phyloP scores from a whole-genome alignment of 64 coral and sea anemone genomes.

The Actinia equina region DNA sequence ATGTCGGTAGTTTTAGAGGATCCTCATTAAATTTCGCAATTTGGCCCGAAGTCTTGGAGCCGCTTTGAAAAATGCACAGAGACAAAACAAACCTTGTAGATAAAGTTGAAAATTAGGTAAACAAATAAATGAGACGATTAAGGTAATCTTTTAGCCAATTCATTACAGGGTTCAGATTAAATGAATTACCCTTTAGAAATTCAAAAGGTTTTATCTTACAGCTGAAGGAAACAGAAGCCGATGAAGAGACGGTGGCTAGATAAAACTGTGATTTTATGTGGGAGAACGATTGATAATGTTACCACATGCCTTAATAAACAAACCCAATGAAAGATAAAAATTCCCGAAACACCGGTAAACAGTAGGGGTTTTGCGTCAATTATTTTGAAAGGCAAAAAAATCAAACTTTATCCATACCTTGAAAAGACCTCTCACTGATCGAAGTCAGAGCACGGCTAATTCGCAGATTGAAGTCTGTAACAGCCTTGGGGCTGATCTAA shows the following conservation, averaged over 20 bases:
- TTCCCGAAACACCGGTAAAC: too few species aligned
- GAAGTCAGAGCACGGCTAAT: too few species aligned
- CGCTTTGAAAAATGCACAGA: background rate
- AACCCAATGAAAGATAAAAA: too few species aligned
- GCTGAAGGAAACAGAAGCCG: background rate
- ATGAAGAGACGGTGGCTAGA: background rate
- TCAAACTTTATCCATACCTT: too few species aligned
- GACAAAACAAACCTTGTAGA: background rate
- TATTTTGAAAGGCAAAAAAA: too few species aligned
- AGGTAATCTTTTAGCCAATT: background rate
- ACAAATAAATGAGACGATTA: slow-evolving; percentile 10
- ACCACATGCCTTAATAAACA: background rate
- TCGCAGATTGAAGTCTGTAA: too few species aligned
- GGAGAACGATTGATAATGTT: background rate
- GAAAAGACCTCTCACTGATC: too few species aligned
- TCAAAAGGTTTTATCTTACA: background rate
- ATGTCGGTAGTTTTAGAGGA: background rate
- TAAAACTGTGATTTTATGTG: background rate
- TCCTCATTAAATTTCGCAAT: background rate
- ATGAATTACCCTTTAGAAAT: background rate
- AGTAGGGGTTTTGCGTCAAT: too few species aligned
- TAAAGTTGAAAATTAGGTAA: background rate
- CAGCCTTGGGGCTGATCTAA: too few species aligned
- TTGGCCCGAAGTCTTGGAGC: background rate
- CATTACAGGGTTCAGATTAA: background rate